Conservation (phyloP, 2,888 invertebrate genomes). For the Euplexia lucipara region DNA sequence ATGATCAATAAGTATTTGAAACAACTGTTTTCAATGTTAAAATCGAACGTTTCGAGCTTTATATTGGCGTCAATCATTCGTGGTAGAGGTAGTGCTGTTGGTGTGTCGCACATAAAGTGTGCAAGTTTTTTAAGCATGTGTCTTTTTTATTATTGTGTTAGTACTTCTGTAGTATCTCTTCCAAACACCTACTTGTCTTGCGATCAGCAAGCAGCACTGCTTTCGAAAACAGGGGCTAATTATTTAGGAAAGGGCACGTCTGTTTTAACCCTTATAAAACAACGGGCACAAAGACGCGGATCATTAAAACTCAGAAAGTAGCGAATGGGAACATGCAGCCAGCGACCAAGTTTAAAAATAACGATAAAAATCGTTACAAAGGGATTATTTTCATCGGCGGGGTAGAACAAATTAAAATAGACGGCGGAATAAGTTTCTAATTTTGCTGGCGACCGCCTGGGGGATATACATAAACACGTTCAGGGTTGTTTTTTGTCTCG, state of each 20-base stretch:
- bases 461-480: conserved; percentile 34
- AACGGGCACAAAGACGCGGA: conserved; percentile 10
- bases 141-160: neutral
- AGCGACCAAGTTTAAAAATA: conserved; percentile 76
- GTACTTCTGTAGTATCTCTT: neutral
- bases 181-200: neutral
- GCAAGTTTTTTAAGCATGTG: no score
- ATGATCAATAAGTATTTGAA: no score
- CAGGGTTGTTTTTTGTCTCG: conserved; percentile 41
- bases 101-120: no score
- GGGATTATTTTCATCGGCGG: conserved; percentile 76
- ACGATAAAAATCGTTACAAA: conserved; percentile 81
- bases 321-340: conserved; percentile 52
- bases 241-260: conserved; percentile 4
- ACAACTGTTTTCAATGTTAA: no score
- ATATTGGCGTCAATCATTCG: no score
- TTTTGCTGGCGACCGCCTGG: conserved; percentile 45
- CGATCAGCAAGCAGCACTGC: neutral
- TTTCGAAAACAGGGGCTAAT: neutral
- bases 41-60: no score
- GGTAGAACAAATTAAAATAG: conserved; percentile 76
- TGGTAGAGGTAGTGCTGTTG: neutral
- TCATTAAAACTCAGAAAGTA: conserved; percentile 46
- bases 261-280: conserved; percentile 1
- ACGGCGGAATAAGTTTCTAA: conserved; percentile 63